Percentiles rank a stretch among this genome's conserved stretches.
Evolutionary conservation across 2,888 invertebrate genomes (phyloP).

Genomic region (Hydriomena furcata): DNA sequence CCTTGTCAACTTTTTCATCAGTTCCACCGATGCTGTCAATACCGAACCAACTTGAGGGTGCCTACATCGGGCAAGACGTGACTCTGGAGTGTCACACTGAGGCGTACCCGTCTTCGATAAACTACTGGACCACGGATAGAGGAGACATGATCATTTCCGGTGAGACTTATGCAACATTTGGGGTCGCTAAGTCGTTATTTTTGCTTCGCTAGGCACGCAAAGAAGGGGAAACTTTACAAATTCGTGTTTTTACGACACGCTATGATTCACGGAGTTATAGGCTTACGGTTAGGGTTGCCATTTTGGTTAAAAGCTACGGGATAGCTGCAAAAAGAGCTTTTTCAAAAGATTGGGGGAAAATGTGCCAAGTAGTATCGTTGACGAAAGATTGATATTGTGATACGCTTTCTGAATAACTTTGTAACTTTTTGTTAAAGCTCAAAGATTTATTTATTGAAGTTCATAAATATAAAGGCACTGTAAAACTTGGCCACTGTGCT

Average conservation of each 20-base stretch:
- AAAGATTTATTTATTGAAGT: not conserved
- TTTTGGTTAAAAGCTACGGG: slow-evolving; percentile 31
- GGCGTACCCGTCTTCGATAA: slow-evolving; percentile 96
- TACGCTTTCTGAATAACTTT: slow-evolving; percentile 19
- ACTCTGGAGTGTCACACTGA: slow-evolving; percentile 95
- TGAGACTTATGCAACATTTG: slow-evolving; percentile 71
- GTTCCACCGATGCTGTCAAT: slow-evolving; percentile 97
- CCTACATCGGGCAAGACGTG: slow-evolving; percentile 94
- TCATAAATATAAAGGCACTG: slow-evolving; percentile 2
- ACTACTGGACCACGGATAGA: slow-evolving; percentile 96
- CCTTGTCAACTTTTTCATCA: slow-evolving; percentile 56
- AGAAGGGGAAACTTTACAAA: slow-evolving; percentile 42
- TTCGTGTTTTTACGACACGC: slow-evolving; percentile 42
- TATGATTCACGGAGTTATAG: slow-evolving; percentile 41
- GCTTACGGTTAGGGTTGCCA: slow-evolving; percentile 38
- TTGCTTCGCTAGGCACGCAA: slow-evolving; percentile 38
- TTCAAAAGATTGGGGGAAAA: slow-evolving; percentile 18
- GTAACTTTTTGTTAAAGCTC: slow-evolving; percentile 15
- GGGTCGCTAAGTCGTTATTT: slow-evolving; percentile 38
- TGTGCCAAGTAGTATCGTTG: slow-evolving; percentile 16
- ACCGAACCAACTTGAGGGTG: slow-evolving; percentile 95
- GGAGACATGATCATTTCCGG: slow-evolving; percentile 97
- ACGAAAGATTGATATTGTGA: slow-evolving; percentile 22
- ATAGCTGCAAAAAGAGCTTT: slow-evolving; percentile 23
- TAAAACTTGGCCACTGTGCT: not conserved